Conservation (phyloP, 2,113 vertebrate species). For the Corythoichthys intestinalis region DNA sequence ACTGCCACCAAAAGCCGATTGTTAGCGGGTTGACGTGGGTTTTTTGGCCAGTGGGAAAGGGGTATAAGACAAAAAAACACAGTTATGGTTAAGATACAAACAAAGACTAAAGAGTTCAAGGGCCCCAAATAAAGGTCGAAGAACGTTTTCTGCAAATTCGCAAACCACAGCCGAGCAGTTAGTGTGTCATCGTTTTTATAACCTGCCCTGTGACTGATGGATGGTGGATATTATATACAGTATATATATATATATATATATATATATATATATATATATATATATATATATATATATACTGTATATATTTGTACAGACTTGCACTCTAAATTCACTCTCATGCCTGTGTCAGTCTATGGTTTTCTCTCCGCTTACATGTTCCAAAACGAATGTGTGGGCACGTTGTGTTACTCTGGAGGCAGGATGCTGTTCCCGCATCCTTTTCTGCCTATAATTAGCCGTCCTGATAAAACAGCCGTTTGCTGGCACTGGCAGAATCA, state of each 20-base stretch:
- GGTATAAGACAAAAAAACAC: conserved; percentile 1
- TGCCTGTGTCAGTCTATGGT: conserved; percentile 11
- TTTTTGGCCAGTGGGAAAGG: too few species aligned
- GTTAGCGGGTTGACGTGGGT: too few species aligned
- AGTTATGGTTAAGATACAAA: conserved; percentile 34
- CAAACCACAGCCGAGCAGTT: conserved; percentile 32
- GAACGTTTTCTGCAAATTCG: conserved; percentile 33
- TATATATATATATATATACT: too few species aligned
- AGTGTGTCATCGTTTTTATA: conserved; percentile 30
- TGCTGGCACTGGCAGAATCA: conserved; percentile 60
- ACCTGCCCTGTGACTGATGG: conserved; percentile 43
- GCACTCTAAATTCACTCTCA: conserved; percentile 10
- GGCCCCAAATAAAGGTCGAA: conserved; percentile 39
- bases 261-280: background rate
- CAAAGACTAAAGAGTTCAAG: conserved; percentile 37
- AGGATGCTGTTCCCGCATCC: conserved; percentile 52
- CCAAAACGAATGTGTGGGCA: conserved; percentile 55
- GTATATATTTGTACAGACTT: background rate
- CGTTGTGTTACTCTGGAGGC: conserved; percentile 46
- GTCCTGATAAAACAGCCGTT: conserved; percentile 56
- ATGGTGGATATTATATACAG: conserved; percentile 21
- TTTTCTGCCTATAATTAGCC: conserved; percentile 64
- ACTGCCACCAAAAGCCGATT: too few species aligned
- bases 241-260: background rate
- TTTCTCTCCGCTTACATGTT: conserved; percentile 30